A percentile compares a stretch with the other conserved stretches of the same genome.
Conservation (phyloP, 1,140 invertebrate species). For the Elymnias hypermnestra region DNA sequence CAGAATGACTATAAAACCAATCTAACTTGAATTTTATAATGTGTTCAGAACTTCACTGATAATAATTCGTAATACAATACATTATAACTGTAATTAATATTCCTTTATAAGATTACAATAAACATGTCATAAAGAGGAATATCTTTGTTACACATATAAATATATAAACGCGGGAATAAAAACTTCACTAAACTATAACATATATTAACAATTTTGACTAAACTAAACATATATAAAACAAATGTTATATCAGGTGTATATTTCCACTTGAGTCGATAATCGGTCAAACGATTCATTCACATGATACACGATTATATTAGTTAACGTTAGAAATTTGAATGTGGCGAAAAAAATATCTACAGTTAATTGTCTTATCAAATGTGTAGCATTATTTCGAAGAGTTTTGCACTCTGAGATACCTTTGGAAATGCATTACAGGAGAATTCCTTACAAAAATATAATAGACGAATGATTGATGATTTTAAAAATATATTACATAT, state of each 20-base stretch:
- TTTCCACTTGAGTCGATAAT: not conserved
- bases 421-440: too few species aligned
- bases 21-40: conserved; percentile 70
- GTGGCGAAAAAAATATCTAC: too few species aligned
- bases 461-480: too few species aligned
- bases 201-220: conserved; percentile 60
- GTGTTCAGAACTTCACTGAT: conserved; percentile 57
- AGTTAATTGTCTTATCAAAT: too few species aligned
- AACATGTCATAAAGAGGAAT: conserved; percentile 52
- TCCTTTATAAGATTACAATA: conserved; percentile 67
- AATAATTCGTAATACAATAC: conserved; percentile 48
- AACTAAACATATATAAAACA: conserved; percentile 65
- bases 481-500: too few species aligned
- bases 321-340: too few species aligned
- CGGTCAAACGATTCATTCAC: not conserved
- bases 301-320: too few species aligned
- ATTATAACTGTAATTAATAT: conserved; percentile 45
- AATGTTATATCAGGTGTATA: conserved; percentile 29
- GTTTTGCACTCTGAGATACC: too few species aligned
- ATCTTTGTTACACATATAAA: conserved; percentile 43
- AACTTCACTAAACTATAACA: conserved; percentile 51
- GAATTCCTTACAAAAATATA: too few species aligned
- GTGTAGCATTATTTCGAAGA: too few species aligned
- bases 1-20: conserved; percentile 75
- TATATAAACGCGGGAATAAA: conserved; percentile 45